Evolutionary conservation across 2,888 invertebrate species (phyloP).

Genomic region (Sepiola atlantica): DNA sequence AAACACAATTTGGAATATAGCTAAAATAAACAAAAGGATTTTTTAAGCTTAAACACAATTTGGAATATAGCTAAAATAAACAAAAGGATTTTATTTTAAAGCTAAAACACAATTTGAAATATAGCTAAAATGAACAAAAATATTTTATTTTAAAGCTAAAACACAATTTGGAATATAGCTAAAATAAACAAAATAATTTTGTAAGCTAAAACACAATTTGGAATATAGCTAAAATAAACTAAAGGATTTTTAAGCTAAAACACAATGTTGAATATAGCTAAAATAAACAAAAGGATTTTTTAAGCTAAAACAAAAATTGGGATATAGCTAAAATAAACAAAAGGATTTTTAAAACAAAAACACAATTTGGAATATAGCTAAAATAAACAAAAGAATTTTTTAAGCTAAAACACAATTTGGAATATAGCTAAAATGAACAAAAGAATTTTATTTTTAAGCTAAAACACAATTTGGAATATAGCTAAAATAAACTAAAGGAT

Average conservation of each 20-base stretch:
- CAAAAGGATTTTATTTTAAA: not conserved
- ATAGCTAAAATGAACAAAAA: constrained; percentile 66
- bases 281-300: constrained; percentile 41
- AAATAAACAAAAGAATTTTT: constrained; percentile 41
- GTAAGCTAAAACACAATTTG: constrained; percentile 71
- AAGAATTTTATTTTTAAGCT: not conserved
- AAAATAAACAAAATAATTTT: constrained; percentile 47
- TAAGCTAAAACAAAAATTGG: constrained; percentile 71
- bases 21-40: constrained; percentile 59
- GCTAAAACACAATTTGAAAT: constrained; percentile 74
- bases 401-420: constrained; percentile 72
- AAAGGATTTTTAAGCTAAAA: constrained; percentile 53
- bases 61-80: constrained; percentile 72
- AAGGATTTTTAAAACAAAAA: constrained; percentile 54
- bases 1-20: constrained; percentile 74
- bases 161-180: constrained; percentile 76
- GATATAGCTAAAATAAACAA: constrained; percentile 70
- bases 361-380: constrained; percentile 75
- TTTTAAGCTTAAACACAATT: constrained; percentile 70
- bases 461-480: constrained; percentile 75
- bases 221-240: constrained; percentile 71
- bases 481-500: constrained; percentile 59
- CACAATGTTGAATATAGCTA: constrained; percentile 75
- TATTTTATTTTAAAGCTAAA: not conserved
- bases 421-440: constrained; percentile 70